These are phyloP conservation scores for Metacarcinus magister DNA, from an alignment of 2,888 invertebrate genomes.

Conservation along the genomic window DNA sequence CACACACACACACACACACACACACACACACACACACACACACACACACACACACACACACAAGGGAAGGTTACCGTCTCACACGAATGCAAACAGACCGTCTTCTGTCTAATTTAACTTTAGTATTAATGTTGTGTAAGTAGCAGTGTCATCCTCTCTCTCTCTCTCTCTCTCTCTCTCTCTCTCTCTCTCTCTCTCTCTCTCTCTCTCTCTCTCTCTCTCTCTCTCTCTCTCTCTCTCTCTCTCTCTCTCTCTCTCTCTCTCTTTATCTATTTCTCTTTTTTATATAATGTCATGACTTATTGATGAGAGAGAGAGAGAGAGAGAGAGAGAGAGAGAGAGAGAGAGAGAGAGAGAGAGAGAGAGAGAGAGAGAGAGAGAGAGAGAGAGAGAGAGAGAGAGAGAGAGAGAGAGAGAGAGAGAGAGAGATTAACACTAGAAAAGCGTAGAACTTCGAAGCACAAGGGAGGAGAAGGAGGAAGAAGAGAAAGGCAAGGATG, in stretches of 20 bases:
- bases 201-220: no score
- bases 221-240: background rate
- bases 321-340: no score
- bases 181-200: background rate
- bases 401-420: background rate
- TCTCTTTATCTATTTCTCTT: background rate
- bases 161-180: background rate
- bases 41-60: background rate
- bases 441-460: no score
- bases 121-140: background rate
- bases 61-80: background rate
- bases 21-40: background rate
- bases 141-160: background rate
- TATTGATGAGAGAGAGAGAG: no score
- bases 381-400: background rate
- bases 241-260: background rate
- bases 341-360: background rate
- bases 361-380: no score
- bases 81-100: background rate
- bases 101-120: background rate
- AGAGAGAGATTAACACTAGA: background rate
- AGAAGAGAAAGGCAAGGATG: no score
- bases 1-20: no score
- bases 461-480: no score
- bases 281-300: no score